Evolutionary conservation across 2,797 vertebrate species (phyloP).

Genomic region (Parauchenoglanis punctatus): DNA sequence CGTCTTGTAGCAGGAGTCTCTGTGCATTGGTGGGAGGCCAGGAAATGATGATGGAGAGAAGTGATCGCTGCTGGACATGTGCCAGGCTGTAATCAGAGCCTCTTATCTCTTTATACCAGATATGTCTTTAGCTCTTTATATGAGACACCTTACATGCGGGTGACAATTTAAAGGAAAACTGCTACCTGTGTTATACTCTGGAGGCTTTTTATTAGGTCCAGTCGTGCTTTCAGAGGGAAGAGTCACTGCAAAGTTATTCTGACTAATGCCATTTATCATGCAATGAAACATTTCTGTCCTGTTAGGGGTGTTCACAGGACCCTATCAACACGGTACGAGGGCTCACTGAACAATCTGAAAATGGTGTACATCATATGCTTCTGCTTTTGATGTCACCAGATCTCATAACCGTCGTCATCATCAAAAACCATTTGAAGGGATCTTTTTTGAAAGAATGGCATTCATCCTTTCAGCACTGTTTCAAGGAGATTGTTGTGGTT

Average conservation of each 20-base stretch:
- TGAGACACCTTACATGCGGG: neutral
- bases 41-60: constrained; percentile 63
- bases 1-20: constrained; percentile 28
- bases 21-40: constrained; percentile 70
- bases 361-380: neutral
- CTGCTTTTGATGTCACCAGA: neutral
- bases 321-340: neutral
- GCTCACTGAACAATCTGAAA: neutral
- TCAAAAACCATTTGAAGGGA: neutral
- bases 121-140: constrained; percentile 73
- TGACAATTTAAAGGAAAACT: neutral
- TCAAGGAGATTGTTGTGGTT: neutral
- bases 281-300: neutral
- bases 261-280: neutral
- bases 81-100: constrained; percentile 76
- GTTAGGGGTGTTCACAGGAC: neutral
- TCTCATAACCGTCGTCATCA: neutral
- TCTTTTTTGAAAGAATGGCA: neutral
- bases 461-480: neutral
- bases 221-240: too few species aligned
- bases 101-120: constrained; percentile 71
- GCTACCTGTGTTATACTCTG: too few species aligned
- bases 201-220: neutral
- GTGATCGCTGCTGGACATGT: constrained; percentile 67
- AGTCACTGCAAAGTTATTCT: neutral